Conservation (phyloP, 2,113 vertebrate species). For the Lutjanus erythropterus region DNA sequence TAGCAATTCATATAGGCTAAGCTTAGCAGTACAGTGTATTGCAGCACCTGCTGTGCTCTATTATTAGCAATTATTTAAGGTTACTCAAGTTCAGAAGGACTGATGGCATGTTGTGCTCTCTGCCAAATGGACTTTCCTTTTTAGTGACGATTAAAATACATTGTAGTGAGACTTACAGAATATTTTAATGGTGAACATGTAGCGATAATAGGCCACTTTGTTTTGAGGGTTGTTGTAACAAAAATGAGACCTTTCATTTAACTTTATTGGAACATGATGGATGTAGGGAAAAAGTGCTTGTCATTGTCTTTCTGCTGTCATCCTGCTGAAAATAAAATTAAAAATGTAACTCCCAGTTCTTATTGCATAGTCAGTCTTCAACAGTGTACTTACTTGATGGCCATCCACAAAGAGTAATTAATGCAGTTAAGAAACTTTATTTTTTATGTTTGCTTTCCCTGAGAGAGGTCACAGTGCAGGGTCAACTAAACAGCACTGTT, state of each 20-base stretch:
- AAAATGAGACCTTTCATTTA: neutral
- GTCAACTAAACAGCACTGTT: neutral
- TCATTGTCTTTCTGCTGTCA: neutral
- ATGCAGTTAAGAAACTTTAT: neutral
- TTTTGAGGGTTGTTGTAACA: neutral
- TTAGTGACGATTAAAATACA: neutral
- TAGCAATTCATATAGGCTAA: conserved; percentile 15
- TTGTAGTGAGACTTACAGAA: neutral
- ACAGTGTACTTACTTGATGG: neutral
- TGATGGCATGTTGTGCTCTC: neutral
- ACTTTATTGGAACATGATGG: neutral
- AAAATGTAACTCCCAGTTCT: neutral
- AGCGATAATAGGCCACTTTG: neutral
- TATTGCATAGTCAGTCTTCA: neutral
- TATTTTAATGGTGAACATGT: neutral
- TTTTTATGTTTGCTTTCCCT: neutral
- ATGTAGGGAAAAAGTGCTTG: neutral
- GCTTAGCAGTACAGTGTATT: neutral
- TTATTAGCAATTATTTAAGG: conserved; percentile 56
- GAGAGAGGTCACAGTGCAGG: neutral
- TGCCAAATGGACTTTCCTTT: neutral
- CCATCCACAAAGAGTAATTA: neutral
- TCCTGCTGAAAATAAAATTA: neutral
- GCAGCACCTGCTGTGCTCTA: conserved; percentile 30
- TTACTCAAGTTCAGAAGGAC: conserved; percentile 21